Base-by-base conservation (phyloP, 2,888 invertebrate genomes). In the Parthenolecanium corni region DNA sequence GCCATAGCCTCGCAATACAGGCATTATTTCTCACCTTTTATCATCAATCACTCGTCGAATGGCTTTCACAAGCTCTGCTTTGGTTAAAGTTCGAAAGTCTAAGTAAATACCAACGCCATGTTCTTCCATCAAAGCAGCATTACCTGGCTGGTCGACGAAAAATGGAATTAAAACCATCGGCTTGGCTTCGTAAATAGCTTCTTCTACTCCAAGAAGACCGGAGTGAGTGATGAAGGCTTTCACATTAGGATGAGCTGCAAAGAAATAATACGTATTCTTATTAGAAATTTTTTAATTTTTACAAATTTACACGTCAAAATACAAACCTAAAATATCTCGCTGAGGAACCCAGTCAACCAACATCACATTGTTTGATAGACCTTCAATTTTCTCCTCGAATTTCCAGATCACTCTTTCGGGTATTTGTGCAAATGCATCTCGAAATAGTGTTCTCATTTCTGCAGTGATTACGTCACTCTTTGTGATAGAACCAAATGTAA, bases 191-290 rank as follows among this genome's bases (percentile, higher is more conserved):
- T 54, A 54, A 23, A 54, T 20, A 6, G 54, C 38, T 12, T 54
- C 54, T 16, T 54, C 23, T 18, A 23, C 21, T 11, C 54, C 16
- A n/a, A 38, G 23, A 12, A 54, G 42, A 21, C 54, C 54, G 9
- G 40, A 54, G 23, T 54, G 54, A 24, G 40, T 54, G 3, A 54
- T 54, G 9, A 54, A 54, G 2, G 54, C 54, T 40, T 40, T 40
- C 11, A 54, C 54, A 23, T 54, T 54, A 23, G 38, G 21, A 24
- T 54, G 54, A 12, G 31, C 54, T 54, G 11, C n/a, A 53, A 38
- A 16, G n/a, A 23, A 52, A 38, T 36, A 31, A 31, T 31, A 31
- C 9, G 4, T 31, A 6, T 6, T 9, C 31, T 31, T 31, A 9
- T 6, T 31, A 31, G 31, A 31, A 31, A 18, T 3, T 52, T 31